phyloP scores from a whole-genome alignment of 2,113 vertebrate genomes.

The Tetrao urogallus region DNA sequence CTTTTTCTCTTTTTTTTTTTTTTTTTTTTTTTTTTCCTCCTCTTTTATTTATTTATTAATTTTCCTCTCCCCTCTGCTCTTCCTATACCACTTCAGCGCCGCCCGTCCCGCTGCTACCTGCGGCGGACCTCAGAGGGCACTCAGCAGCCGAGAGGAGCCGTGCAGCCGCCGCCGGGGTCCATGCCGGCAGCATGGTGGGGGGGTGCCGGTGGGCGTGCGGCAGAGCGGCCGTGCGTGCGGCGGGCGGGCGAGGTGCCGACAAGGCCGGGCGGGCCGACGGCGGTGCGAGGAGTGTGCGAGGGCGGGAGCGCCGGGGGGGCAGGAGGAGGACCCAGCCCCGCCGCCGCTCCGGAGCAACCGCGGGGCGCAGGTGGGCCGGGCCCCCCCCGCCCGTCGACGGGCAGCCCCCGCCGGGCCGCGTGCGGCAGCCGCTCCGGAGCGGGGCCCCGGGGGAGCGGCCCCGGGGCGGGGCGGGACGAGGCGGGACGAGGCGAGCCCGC shows the following conservation, averaged over 20 bases:
- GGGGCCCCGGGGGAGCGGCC: not conserved
- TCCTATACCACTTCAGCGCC: constrained; percentile 14
- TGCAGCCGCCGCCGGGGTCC: constrained; percentile 43
- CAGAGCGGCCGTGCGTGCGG: constrained; percentile 25
- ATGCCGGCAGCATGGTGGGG: constrained; percentile 69
- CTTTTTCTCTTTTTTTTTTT: not conserved
- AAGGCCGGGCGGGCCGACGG: constrained; percentile 53
- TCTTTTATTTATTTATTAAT: not conserved
- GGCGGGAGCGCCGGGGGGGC: constrained; percentile 50
- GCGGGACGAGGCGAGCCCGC: not conserved
- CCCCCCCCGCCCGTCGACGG: constrained; percentile 16
- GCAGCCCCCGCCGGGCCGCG: not conserved
- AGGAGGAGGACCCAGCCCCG: constrained; percentile 46
- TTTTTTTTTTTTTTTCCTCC: not conserved
- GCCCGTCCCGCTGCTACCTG: constrained; percentile 42
- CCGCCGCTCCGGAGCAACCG: constrained; percentile 23
- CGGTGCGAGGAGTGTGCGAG: constrained; percentile 62
- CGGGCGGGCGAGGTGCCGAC: constrained; percentile 65
- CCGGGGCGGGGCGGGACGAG: not conserved
- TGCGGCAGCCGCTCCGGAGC: not conserved
- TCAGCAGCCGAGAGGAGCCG: constrained; percentile 39
- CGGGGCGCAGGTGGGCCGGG: not conserved
- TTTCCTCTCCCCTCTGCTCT: not conserved
- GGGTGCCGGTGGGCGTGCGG: constrained; percentile 42
- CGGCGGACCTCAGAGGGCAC: constrained; percentile 52